These are phyloP conservation scores for Puntigrus tetrazona DNA, from an alignment of 2,113 vertebrate species.

Conservation along the genomic window DNA sequence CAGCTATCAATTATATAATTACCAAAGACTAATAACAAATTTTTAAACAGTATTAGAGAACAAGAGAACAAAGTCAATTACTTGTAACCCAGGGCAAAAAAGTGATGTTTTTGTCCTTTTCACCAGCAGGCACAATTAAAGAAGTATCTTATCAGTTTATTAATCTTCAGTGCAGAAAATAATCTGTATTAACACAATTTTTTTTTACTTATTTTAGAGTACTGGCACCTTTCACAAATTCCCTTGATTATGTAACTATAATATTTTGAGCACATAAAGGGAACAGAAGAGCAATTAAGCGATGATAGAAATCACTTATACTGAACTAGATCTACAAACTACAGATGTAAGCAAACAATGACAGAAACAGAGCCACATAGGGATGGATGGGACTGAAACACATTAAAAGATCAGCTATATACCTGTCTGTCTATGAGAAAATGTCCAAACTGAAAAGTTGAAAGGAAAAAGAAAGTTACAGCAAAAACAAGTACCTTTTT, in stretches of 20 bases:
- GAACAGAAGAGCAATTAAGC: neutral
- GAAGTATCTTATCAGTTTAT: no score
- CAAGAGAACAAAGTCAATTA: no score
- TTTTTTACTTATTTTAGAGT: no score
- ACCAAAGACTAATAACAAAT: no score
- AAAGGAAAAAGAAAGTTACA: slow-evolving; percentile 62
- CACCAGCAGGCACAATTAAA: no score
- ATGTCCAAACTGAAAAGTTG: slow-evolving; percentile 63
- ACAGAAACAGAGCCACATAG: slow-evolving; percentile 41
- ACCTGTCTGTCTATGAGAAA: slow-evolving; percentile 68
- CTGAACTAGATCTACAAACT: slow-evolving; percentile 31
- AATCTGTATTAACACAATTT: no score
- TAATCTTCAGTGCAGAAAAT: no score
- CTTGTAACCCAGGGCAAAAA: no score
- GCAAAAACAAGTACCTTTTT: slow-evolving; percentile 20
- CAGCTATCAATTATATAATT: neutral
- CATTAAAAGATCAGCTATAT: slow-evolving; percentile 39
- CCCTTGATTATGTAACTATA: no score
- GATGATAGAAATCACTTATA: slow-evolving; percentile 23
- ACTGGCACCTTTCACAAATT: no score
- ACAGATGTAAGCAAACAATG: slow-evolving; percentile 4
- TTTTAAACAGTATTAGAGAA: no score
- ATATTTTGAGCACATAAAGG: neutral
- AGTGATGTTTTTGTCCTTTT: no score
- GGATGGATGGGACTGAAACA: slow-evolving; percentile 36